A percentile compares a stretch with the other conserved stretches of the same genome.
These are phyloP conservation scores for Drosophila atripex DNA, from an alignment of 2,888 invertebrate species.

Conservation along the genomic window DNA sequence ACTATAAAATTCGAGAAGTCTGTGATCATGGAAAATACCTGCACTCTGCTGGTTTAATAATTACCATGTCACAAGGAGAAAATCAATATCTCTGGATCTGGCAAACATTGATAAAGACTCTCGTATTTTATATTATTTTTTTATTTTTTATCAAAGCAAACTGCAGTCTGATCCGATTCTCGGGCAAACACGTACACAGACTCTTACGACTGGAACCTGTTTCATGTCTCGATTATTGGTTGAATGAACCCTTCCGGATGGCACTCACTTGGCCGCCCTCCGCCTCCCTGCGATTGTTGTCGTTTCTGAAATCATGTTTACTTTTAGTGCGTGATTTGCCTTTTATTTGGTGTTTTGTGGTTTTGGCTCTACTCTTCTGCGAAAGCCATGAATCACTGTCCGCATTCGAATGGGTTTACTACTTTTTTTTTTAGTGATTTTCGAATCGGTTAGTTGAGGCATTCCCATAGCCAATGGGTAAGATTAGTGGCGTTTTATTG, in stretches of 20 bases:
- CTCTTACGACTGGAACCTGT: slow-evolving; percentile 57
- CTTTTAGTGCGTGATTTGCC: slow-evolving; percentile 36
- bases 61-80: slow-evolving; percentile 18
- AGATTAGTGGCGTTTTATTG: not conserved
- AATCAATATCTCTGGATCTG: slow-evolving; percentile 38
- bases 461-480: not conserved
- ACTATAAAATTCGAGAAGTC: no score
- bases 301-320: slow-evolving; percentile 59
- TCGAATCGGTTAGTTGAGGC: slow-evolving; percentile 1
- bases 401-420: not conserved
- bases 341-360: slow-evolving; percentile 35
- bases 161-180: slow-evolving; percentile 42
- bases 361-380: not conserved
- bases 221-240: slow-evolving; percentile 64
- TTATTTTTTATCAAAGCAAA: slow-evolving; percentile 48
- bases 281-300: slow-evolving; percentile 44
- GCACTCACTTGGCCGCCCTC: slow-evolving; percentile 1
- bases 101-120: slow-evolving; percentile 42
- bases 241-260: slow-evolving; percentile 67
- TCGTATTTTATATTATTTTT: slow-evolving; percentile 29
- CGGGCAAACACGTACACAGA: slow-evolving; percentile 38
- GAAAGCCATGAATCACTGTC: slow-evolving; percentile 31
- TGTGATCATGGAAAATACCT: slow-evolving; percentile 21
- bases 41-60: slow-evolving; percentile 4
- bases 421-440: slow-evolving; percentile 11